Percentiles rank a stretch among this genome's conserved stretches.
phyloP scores from a whole-genome alignment of 2,797 vertebrate species.

The Synanceia verrucosa region DNA sequence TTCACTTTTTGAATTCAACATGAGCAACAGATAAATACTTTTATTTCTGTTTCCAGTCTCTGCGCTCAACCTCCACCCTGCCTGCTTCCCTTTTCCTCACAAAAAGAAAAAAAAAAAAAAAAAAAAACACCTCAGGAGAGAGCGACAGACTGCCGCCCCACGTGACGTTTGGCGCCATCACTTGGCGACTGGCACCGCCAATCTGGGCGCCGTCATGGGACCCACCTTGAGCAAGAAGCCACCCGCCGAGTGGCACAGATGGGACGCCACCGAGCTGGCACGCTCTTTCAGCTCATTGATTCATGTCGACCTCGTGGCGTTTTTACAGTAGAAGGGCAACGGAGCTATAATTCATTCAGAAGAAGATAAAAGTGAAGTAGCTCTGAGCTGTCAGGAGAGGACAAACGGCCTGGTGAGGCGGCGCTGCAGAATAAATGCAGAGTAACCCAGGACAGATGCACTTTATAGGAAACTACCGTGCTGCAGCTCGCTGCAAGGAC shows the following conservation, averaged over 20 bases:
- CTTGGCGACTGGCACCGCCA: conserved; percentile 63
- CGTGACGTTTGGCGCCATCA: conserved; percentile 60
- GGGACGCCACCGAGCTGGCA: conserved; percentile 54
- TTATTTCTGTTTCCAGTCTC: conserved; percentile 9
- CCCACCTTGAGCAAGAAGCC: conserved; percentile 60
- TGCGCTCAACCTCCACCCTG: conserved; percentile 15
- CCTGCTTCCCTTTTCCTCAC: conserved; percentile 34
- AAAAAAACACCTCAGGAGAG: conserved; percentile 45
- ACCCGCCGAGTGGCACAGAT: conserved; percentile 62
- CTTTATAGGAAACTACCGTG: neutral
- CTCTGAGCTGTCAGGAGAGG: neutral
- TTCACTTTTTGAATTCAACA: conserved; percentile 14
- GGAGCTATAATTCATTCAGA: conserved; percentile 45
- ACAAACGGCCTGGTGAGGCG: neutral
- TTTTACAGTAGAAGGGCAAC: conserved; percentile 39
- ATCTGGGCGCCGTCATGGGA: conserved; percentile 69
- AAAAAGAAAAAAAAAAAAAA: conserved; percentile 33
- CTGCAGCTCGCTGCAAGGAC: conserved; percentile 3
- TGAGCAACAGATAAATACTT: neutral
- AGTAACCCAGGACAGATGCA: neutral
- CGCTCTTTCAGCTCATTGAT: conserved; percentile 57
- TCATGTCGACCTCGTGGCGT: conserved; percentile 52
- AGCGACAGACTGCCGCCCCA: conserved; percentile 75
- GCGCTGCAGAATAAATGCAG: neutral
- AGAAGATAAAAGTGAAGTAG: neutral